Evolutionary conservation across 64 coral and sea anemone species (phyloP).

Genomic region (Montipora foliosa): DNA sequence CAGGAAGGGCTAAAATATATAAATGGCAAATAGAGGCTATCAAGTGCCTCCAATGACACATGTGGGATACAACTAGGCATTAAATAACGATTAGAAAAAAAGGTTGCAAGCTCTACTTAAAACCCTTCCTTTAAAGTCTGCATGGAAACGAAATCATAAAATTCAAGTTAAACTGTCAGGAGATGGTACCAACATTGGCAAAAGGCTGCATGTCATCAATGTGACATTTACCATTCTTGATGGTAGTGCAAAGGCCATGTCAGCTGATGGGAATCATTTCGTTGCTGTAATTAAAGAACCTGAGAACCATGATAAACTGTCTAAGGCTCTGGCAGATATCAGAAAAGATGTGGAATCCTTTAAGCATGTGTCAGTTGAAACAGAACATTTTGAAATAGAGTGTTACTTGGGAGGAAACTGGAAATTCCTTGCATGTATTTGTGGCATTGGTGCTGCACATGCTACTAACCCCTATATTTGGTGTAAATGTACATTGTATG

Average conservation of each 20-base stretch:
- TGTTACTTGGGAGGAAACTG: constrained; percentile 3
- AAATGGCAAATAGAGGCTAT: background rate
- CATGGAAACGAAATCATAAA: background rate
- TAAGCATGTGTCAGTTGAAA: too few species aligned
- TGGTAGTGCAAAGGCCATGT: background rate
- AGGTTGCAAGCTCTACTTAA: background rate
- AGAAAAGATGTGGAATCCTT: too few species aligned
- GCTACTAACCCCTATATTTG: constrained; percentile 13
- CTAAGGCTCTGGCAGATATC: background rate
- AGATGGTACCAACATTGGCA: background rate
- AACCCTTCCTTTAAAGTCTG: background rate
- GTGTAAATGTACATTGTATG: background rate
- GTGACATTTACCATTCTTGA: background rate
- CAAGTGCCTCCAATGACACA: background rate
- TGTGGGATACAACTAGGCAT: background rate
- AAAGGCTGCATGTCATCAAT: background rate
- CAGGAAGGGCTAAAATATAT: background rate
- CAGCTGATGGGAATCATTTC: background rate
- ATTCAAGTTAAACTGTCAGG: background rate
- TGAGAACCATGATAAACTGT: constrained; percentile 7
- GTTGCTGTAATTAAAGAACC: constrained; percentile 3
- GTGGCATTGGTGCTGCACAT: constrained; percentile 23
- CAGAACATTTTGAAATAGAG: background rate
- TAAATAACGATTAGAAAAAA: constrained; percentile 2
- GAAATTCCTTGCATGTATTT: background rate